These are phyloP conservation scores for Liolophura sinensis DNA, from an alignment of 1,140 invertebrate genomes.

Conservation along the genomic window DNA sequence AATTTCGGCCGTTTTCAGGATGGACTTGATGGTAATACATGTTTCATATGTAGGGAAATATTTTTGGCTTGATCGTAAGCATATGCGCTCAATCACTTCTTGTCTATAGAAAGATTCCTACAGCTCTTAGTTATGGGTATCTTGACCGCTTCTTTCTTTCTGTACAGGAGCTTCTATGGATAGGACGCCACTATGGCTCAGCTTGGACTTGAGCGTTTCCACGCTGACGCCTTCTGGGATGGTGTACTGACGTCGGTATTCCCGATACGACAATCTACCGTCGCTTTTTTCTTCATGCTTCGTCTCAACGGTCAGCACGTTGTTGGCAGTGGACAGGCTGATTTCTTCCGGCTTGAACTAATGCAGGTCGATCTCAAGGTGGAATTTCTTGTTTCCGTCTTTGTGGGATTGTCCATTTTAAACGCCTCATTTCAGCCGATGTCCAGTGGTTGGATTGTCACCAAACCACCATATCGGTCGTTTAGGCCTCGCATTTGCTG, in stretches of 20 bases:
- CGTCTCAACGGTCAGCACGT: conserved; percentile 1
- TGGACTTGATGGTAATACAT: no score
- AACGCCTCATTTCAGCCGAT: background rate
- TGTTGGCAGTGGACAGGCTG: background rate
- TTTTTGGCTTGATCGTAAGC: no score
- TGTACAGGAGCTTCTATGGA: conserved; percentile 17
- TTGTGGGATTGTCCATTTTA: background rate
- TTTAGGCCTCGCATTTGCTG: no score
- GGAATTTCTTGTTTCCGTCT: background rate
- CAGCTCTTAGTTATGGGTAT: no score
- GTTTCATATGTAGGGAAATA: no score
- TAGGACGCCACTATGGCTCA: conserved; percentile 16
- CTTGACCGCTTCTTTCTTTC: no score
- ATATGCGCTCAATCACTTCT: no score
- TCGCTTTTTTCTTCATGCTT: conserved; percentile 21
- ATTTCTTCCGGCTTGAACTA: background rate
- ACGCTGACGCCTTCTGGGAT: conserved; percentile 14
- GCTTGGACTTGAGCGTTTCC: conserved; percentile 14
- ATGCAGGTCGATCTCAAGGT: background rate
- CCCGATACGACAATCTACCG: conserved; percentile 9
- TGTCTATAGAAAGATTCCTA: no score
- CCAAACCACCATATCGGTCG: no score
- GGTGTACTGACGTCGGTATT: conserved; percentile 13
- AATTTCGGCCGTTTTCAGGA: no score
- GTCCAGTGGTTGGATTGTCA: no score